Percentiles rank a stretch among this genome's conserved stretches.
Conservation (phyloP, 2,888 invertebrate species). For the Halictus quadricinctus region DNA sequence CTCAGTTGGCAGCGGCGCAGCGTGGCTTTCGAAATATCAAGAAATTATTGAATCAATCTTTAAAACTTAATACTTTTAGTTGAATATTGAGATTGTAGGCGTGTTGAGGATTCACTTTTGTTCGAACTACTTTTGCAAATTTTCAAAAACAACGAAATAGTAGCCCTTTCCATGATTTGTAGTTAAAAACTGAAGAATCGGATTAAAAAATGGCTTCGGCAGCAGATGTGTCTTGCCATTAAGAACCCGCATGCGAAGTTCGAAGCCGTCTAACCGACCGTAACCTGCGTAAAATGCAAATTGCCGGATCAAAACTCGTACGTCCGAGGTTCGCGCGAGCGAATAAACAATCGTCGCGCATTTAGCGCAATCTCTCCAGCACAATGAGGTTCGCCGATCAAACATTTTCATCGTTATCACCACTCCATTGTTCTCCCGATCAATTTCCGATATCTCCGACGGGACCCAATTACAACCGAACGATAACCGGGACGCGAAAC, state of each 20-base stretch:
- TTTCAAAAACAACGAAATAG: too few species aligned
- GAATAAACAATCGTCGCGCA: neutral
- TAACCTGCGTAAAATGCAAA: neutral
- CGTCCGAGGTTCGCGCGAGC: neutral
- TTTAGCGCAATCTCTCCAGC: neutral
- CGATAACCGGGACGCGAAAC: neutral
- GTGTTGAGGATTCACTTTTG: too few species aligned
- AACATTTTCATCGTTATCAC: neutral
- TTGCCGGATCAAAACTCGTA: neutral
- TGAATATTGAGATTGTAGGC: neutral
- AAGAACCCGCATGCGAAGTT: neutral
- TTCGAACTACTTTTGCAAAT: too few species aligned
- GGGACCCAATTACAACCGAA: neutral
- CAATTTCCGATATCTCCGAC: neutral
- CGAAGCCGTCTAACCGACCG: neutral
- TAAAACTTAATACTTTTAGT: neutral
- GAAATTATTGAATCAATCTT: neutral
- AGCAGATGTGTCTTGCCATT: neutral
- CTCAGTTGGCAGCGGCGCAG: too few species aligned
- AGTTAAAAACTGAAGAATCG: neutral
- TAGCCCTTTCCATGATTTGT: neutral
- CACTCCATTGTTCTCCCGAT: neutral
- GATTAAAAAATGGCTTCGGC: too few species aligned
- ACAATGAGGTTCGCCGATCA: neutral
- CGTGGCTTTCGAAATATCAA: too few species aligned